These are phyloP conservation scores for Xenentodon cancila DNA, from an alignment of 2,797 vertebrate genomes.

Conservation along the genomic window DNA sequence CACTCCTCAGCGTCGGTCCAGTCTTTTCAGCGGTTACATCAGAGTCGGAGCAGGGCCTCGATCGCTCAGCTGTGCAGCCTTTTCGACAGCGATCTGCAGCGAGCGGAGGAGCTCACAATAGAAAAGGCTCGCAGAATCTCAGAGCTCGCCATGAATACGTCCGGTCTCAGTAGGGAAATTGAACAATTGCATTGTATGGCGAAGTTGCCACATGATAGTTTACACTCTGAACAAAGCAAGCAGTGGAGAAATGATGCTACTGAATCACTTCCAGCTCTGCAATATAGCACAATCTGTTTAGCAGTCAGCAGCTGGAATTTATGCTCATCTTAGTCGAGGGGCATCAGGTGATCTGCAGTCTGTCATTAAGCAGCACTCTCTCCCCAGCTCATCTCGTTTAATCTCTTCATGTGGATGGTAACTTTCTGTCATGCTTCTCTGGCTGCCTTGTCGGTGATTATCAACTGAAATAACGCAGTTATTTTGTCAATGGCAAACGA, in stretches of 20 bases:
- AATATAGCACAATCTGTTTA: slow-evolving; percentile 10
- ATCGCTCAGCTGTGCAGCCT: slow-evolving; percentile 47
- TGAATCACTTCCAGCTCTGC: slow-evolving; percentile 30
- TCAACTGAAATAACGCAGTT: not conserved
- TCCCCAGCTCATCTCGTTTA: too few species aligned
- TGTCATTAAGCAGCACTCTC: slow-evolving; percentile 11
- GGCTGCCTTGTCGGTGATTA: not conserved
- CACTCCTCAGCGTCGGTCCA: slow-evolving; percentile 16
- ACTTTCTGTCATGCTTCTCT: not conserved
- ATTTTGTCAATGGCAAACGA: not conserved
- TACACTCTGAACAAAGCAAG: slow-evolving; percentile 19
- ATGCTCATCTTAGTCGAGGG: not conserved
- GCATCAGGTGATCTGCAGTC: slow-evolving; percentile 2
- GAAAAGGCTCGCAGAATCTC: slow-evolving; percentile 30
- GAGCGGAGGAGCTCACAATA: slow-evolving; percentile 21
- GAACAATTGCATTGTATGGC: slow-evolving; percentile 11
- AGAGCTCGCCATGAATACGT: slow-evolving; percentile 28
- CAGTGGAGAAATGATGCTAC: not conserved
- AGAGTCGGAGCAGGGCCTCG: slow-evolving; percentile 8
- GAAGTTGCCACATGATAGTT: slow-evolving; percentile 1
- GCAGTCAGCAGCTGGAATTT: slow-evolving; percentile 13
- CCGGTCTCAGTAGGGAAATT: slow-evolving; percentile 22
- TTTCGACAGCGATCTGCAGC: slow-evolving; percentile 41
- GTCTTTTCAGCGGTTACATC: slow-evolving; percentile 38
- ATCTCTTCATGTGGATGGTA: not conserved